Evolutionary conservation across 2,888 invertebrate genomes (phyloP), one percentile per base, ranked within the genome.

Genomic region (Rhagium mordax): DNA sequence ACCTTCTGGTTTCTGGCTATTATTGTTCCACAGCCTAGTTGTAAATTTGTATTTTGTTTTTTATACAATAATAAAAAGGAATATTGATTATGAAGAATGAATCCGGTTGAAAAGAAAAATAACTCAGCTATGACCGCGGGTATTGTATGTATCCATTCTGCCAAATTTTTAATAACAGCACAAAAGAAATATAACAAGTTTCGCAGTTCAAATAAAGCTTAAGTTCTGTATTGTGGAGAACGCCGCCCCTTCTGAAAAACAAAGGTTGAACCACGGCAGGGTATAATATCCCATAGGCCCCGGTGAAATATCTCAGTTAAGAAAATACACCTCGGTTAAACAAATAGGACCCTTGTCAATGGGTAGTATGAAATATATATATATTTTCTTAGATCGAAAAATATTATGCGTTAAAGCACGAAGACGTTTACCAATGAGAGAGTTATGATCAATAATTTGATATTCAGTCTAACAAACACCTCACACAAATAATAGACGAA

Each of bases 101-200:
- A 33, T 10, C 1, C 33, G 3, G 33, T 8, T n/a, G 13, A 33
- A 33, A 33, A 33, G 33, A 1, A 33, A 33, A 33, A 13, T 1
- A 33, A 33, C 10, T 2, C 33, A 1, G 10, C 10, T 33, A 13
- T 29, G 29, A 8, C 6, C 29, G n/a, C n/a, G n/a, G n/a, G 8
- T 29, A 29, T 33, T 33, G 33, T 33, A 33, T 10, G 10, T 10
- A 33, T 29, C 8, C 33, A 10, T 6, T 33, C 10, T 33, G 13
- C 8, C 33, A 33, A 33, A 55, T 55, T 55, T 55, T 55, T 55
- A 55, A 55, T 55, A 55, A 18, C 20, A 51, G 5, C 3, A 51
- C n/a, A 41, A 13, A n/a, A 41, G 41, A 41, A 41, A 41, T 41
- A n/a, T 41, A 41, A 41, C 41, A 41, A 41, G 41, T 41, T 41